A percentile compares a stretch with the other conserved stretches of the same genome.
Evolutionary conservation across 1,140 invertebrate genomes (phyloP).

Genomic region (Aphelinus certus): DNA sequence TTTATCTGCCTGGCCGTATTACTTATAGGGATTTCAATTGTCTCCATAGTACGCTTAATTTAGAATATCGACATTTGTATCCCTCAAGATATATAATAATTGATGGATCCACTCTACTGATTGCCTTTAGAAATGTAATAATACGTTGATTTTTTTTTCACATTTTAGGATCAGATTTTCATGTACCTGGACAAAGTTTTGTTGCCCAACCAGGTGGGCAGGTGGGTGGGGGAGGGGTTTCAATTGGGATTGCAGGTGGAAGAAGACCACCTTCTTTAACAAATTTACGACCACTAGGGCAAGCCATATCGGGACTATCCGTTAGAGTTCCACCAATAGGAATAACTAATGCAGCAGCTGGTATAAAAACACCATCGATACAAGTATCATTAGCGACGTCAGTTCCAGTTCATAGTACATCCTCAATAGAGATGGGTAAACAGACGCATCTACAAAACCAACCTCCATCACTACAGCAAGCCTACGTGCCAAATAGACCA

Average conservation of each 20-base stretch:
- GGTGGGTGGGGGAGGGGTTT: slow-evolving; percentile 60
- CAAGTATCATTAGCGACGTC: slow-evolving; percentile 57
- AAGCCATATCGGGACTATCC: slow-evolving; percentile 55
- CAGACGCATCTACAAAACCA: slow-evolving; percentile 57
- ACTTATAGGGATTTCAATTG: too few relatives aligned
- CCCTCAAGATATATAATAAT: too few relatives aligned
- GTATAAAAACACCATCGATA: slow-evolving; percentile 55
- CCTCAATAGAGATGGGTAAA: slow-evolving; percentile 62
- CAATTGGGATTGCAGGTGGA: slow-evolving; percentile 60
- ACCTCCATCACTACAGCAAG: slow-evolving; percentile 51
- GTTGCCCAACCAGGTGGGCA: slow-evolving; percentile 62
- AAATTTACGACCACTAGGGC: slow-evolving; percentile 57
- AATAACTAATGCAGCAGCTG: slow-evolving; percentile 51
- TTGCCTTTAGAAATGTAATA: too few relatives aligned
- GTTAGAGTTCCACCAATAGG: slow-evolving; percentile 53
- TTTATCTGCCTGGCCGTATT: too few relatives aligned
- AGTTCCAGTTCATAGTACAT: slow-evolving; percentile 55
- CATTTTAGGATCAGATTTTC: slow-evolving; percentile 62
- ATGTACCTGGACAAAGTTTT: slow-evolving; percentile 63
- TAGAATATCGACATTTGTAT: too few relatives aligned
- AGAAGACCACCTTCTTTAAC: slow-evolving; percentile 57
- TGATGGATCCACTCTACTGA: too few relatives aligned
- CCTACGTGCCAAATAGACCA: slow-evolving; percentile 50
- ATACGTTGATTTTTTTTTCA: slow-evolving; percentile 6
- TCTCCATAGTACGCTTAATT: too few relatives aligned